These are phyloP conservation scores for Leptopilina clavipes DNA, from an alignment of 1,140 invertebrate species.

Conservation along the genomic window DNA sequence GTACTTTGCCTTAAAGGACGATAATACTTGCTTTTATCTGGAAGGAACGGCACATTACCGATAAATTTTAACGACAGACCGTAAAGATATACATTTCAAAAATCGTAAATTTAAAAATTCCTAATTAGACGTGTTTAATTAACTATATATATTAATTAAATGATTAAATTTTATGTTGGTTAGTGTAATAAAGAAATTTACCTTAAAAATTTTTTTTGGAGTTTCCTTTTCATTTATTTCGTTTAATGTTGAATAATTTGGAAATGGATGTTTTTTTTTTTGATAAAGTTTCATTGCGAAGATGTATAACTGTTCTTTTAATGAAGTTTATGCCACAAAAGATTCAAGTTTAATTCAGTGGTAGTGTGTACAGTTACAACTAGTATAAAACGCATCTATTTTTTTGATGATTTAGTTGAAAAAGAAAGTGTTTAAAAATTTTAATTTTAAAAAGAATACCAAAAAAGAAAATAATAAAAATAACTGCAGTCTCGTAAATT, in stretches of 20 bases:
- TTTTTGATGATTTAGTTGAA: neutral
- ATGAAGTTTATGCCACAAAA: constrained; percentile 4
- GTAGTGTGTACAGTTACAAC: neutral
- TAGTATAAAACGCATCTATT: no score
- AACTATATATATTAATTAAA: neutral
- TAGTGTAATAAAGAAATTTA: no score
- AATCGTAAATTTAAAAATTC: neutral
- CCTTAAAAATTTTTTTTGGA: no score
- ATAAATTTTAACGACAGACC: neutral
- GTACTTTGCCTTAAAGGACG: neutral
- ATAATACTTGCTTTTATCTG: neutral
- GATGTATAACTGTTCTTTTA: neutral
- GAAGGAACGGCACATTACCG: neutral
- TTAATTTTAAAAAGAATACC: neutral
- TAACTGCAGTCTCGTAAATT: neutral
- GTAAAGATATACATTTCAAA: neutral
- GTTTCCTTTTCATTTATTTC: no score
- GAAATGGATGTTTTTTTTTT: no score
- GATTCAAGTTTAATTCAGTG: constrained; percentile 1
- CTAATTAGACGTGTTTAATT: neutral
- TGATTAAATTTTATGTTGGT: no score
- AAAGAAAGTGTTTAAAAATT: neutral
- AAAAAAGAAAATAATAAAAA: neutral
- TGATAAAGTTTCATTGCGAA: neutral
- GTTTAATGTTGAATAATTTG: no score